Evolutionary conservation across 1,140 invertebrate genomes (phyloP).

Genomic region (Camponotus vicinus): DNA sequence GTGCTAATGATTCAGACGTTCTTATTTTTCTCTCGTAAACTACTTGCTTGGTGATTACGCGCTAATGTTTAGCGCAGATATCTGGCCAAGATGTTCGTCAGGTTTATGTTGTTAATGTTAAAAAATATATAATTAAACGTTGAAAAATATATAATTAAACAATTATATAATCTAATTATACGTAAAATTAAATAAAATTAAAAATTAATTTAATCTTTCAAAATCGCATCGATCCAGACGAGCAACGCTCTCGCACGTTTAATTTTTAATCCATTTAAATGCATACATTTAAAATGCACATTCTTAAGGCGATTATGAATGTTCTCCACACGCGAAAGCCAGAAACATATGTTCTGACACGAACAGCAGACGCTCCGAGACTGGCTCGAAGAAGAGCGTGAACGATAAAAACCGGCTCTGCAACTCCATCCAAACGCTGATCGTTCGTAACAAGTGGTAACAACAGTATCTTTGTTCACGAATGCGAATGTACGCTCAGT

Average conservation of each 20-base stretch:
- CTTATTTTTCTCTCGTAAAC: background rate
- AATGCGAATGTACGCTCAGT: background rate
- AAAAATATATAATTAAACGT: background rate
- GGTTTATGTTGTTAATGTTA: background rate
- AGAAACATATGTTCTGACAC: conserved; percentile 5
- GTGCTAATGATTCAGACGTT: background rate
- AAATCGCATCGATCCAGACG: background rate
- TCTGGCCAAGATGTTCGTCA: background rate
- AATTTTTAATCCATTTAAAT: conserved; percentile 15
- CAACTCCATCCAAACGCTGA: conserved; percentile 12
- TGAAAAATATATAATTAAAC: background rate
- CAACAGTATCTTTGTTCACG: conserved; percentile 18
- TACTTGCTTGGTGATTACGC: background rate
- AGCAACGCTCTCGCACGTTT: background rate
- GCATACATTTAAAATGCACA: background rate
- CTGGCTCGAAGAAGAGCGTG: conserved; percentile 54
- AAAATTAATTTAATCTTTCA: too few species aligned
- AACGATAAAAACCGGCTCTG: conserved; percentile 64
- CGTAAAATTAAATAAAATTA: too few species aligned
- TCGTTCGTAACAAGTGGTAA: conserved; percentile 33
- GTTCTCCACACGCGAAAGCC: background rate
- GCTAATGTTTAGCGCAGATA: background rate
- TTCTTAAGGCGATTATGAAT: background rate
- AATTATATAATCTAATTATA: too few species aligned
- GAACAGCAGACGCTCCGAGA: conserved; percentile 36